Conservation (phyloP, 2,888 invertebrate genomes). For the Mylabris sibirica region DNA sequence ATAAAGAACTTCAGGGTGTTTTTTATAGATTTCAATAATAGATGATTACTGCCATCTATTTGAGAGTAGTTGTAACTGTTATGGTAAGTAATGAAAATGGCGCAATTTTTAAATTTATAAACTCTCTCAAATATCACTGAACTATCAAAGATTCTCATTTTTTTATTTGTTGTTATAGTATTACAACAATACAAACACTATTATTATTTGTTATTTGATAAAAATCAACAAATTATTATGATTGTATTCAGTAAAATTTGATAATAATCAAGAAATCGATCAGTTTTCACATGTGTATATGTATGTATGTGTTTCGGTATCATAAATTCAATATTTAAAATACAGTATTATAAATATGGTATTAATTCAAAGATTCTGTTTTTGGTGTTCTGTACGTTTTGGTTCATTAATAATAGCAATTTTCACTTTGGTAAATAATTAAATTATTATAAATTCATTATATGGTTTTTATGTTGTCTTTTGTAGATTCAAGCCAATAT, state of each 20-base stretch:
- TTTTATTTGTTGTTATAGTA: neutral
- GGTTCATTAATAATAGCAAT: slow-evolving; percentile 30
- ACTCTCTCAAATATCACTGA: neutral
- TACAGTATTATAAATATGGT: slow-evolving; percentile 19
- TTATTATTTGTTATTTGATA: neutral
- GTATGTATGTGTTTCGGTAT: no score
- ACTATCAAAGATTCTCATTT: neutral
- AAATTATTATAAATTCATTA: slow-evolving; percentile 2
- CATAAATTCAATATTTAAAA: neutral
- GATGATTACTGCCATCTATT: no score
- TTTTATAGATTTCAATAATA: no score
- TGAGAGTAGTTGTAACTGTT: no score
- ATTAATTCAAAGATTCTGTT: slow-evolving; percentile 32
- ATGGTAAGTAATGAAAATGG: neutral
- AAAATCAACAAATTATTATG: neutral
- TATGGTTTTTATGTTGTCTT: neutral
- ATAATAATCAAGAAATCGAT: slow-evolving; percentile 1
- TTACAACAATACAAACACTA: neutral
- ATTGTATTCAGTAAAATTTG: neutral
- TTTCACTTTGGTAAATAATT: slow-evolving; percentile 28
- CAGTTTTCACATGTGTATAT: neutral
- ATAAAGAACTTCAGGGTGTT: no score
- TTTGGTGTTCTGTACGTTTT: slow-evolving; percentile 31
- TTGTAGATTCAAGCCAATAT: slow-evolving; percentile 19
- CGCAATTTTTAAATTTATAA: neutral